These are phyloP conservation scores for Phocides pigmalion DNA, from an alignment of 1,140 invertebrate species.

Conservation along the genomic window DNA sequence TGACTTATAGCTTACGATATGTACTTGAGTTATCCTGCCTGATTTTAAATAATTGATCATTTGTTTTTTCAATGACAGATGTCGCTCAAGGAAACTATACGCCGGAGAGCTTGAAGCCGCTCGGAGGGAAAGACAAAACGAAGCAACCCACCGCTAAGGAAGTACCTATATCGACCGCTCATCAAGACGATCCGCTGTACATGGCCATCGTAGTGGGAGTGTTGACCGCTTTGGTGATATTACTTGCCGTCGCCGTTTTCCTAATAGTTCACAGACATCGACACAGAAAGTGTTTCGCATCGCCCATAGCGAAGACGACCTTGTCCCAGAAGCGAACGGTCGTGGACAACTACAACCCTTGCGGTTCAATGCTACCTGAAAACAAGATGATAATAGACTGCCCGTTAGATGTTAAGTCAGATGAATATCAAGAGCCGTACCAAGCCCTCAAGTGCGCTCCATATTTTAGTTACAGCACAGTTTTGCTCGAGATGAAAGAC, in stretches of 20 bases:
- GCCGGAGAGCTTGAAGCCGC: conserved; percentile 82
- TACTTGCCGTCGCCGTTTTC: conserved; percentile 89
- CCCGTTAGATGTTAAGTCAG: conserved; percentile 85
- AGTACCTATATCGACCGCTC: conserved; percentile 87
- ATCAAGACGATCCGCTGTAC: conserved; percentile 89
- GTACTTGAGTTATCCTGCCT: no score
- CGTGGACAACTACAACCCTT: conserved; percentile 70
- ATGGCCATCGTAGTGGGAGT: conserved; percentile 93
- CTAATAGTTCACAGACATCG: conserved; percentile 90
- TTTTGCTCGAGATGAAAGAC: conserved; percentile 91
- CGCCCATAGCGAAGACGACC: conserved; percentile 88
- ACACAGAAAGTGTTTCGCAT: conserved; percentile 91
- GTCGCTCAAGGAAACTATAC: conserved; percentile 90
- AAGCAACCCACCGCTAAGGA: conserved; percentile 80
- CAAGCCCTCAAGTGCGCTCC: conserved; percentile 90
- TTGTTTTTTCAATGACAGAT: conserved; percentile 70
- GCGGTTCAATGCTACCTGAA: conserved; percentile 83
- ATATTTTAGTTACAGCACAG: conserved; percentile 91
- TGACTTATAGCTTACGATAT: no score
- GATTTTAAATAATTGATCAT: no score
- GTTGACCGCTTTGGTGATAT: conserved; percentile 90
- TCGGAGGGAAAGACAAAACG: conserved; percentile 79
- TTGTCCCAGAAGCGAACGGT: conserved; percentile 56
- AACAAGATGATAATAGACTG: conserved; percentile 81
- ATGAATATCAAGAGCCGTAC: conserved; percentile 92